Conservation (phyloP, 1,140 invertebrate species). For the Sarcophaga peregrina region DNA sequence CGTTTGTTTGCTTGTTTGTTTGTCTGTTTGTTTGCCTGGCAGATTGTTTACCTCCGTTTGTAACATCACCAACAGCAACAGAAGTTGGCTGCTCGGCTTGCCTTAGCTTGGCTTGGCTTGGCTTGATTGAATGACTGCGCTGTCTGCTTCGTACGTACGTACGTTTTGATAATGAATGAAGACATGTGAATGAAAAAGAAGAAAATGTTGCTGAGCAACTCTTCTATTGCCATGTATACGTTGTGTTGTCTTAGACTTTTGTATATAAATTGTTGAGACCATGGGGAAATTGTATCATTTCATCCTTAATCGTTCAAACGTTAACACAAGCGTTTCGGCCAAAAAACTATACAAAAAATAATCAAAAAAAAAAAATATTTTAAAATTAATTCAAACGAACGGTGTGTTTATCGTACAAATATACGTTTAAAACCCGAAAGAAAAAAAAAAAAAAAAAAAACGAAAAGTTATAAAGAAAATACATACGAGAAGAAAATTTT, state of each 20-base stretch:
- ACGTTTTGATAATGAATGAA: neutral
- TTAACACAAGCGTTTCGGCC: conserved; percentile 52
- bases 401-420: conserved; percentile 47
- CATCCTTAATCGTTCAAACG: conserved; percentile 66
- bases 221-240: neutral
- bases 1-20: neutral
- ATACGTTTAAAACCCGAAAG: conserved; percentile 7
- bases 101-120: neutral
- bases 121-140: neutral
- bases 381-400: conserved; percentile 36
- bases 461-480: neutral
- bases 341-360: conserved; percentile 45
- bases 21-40: neutral
- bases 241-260: conserved; percentile 39
- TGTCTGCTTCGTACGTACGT: neutral
- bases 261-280: conserved; percentile 66
- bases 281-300: conserved; percentile 67
- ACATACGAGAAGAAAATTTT: conserved; percentile 2
- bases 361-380: conserved; percentile 46
- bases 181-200: neutral
- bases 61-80: too few relatives aligned
- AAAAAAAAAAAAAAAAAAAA: neutral
- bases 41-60: neutral
- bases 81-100: conserved; percentile 3
- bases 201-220: neutral